Evolutionary conservation across 2,797 vertebrate genomes (phyloP), one percentile per base, ranked within the genome.

Genomic region (Stomatorhinus walkeri): DNA sequence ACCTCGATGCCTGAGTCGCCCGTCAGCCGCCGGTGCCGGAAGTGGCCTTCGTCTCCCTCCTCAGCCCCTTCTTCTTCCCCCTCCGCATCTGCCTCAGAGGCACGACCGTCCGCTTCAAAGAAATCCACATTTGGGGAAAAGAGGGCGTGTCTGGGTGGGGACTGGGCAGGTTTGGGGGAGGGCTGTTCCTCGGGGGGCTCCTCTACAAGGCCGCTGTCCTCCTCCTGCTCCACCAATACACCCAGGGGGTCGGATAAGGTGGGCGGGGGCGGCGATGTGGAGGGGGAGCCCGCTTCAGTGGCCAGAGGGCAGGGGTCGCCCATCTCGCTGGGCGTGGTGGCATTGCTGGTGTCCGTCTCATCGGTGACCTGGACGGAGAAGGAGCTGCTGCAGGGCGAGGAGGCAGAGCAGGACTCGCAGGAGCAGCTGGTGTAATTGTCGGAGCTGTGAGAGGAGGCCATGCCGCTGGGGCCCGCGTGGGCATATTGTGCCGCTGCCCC

Each of bases 1-100:
- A 97, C 96, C 93, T 98, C 98, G 0, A 98, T 98, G 85, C 98
- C 97, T 0, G 97, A 98, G 93, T 98, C 97, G 0, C 97, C 97
- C 0, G 97, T 98, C 22, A 97, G 94, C 54, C 95, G 94, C 0
- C 97, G 95, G 88, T 96, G 96, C 52, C 96, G 94, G 93, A 96
- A 97, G 52, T 96, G 95, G 54, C 92, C 93, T 88, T 79, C 94
- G 0, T 95, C 89, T 0, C 94, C 94, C 0, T 94, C 95, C 8
- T 88, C 92, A 0, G 92, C 93, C 28, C 91, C 90, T 0, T 91
- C 93, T 0, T 93, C 94, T 0, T 94, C 95, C 0, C 93, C 92
- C 2, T 91, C 93, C 0, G 92, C 94, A 0, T 94, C 95, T 0
- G 93, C 92, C 2, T 93, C 94, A 0, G 91, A 86, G 92, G 91